Conservation (phyloP, 2,797 vertebrate genomes). For the Thripadectes ignobilis region DNA sequence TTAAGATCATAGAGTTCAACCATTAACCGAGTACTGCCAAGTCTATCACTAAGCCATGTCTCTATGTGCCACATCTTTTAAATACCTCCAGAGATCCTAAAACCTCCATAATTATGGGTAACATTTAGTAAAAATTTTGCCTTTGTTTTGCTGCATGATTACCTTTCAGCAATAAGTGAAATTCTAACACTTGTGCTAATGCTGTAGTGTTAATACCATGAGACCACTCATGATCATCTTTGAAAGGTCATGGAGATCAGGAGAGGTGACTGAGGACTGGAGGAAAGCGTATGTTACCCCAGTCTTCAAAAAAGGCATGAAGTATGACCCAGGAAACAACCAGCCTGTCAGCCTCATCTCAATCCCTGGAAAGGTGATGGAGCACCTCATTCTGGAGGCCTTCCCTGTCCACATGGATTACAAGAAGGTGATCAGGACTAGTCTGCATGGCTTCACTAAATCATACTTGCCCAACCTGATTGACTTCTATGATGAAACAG, state of each 20-base stretch:
- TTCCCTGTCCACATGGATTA: neutral
- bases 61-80: neutral
- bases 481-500: neutral
- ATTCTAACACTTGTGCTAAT: neutral
- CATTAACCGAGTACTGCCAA: neutral
- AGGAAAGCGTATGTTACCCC: neutral
- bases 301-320: neutral
- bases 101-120: neutral
- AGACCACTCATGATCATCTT: neutral
- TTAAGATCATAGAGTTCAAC: neutral
- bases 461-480: neutral
- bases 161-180: neutral
- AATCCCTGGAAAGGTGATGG: neutral
- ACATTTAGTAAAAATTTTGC: neutral
- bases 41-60: neutral
- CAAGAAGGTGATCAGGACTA: neutral
- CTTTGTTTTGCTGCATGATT: neutral
- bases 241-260: neutral
- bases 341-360: fast-evolving
- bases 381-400: neutral
- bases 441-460: neutral
- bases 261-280: neutral
- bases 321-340: neutral
- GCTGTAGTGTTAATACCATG: too few relatives aligned
- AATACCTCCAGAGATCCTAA: neutral